Base-by-base conservation (phyloP, 2,797 vertebrate species). In the Okamejei kenojei region DNA sequence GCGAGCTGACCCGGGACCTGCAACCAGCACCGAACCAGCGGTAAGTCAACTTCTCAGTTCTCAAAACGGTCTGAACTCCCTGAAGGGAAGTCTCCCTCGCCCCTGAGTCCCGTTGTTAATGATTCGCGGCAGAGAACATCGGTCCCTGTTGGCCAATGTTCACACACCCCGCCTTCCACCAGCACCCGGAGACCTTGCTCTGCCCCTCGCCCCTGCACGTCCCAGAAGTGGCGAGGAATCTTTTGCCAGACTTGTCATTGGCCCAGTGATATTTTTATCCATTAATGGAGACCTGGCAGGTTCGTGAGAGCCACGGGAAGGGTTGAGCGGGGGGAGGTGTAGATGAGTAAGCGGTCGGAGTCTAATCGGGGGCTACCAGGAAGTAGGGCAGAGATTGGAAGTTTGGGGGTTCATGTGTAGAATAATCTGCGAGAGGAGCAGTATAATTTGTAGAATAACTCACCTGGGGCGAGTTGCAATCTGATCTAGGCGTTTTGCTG, bases 1-100 rank as follows among this genome's bases (percentile, higher is more conserved):
- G 13, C 61, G 84, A 65, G 15, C 17, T 0, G 61, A 17, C 84
- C 61, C n/a, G n/a, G 84, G 84, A 88, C n/a, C 38, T 32, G 23
- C 1, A 88, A 1, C 1, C 61, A 15, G 54, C 9, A 7, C 29
- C n/a, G 8, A 32, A 21, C 61, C 81, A 61, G 58, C 58, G 61
- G 84, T 88, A 88, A 88, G 84, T 7, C 26, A 68, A 68, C n/a
- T 88, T 35, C 68, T 15, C 84, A 68, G 61, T 88, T 88, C 19
- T 35, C 63, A 2, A 32, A 88, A 35, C 15, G 65, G 65, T 5
- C 63, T 21, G 7, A 88, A 21, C 63, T 68, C 45, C 1, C 58
- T 15, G 29, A 6, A 63, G 7, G 63, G 7, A 32, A 63, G 19
- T n/a, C 17, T 35, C 32, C 15, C n/a, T 17, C 68, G 68, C 68